Conservation (phyloP, 1,140 invertebrate genomes). For the Lucilia sericata region DNA sequence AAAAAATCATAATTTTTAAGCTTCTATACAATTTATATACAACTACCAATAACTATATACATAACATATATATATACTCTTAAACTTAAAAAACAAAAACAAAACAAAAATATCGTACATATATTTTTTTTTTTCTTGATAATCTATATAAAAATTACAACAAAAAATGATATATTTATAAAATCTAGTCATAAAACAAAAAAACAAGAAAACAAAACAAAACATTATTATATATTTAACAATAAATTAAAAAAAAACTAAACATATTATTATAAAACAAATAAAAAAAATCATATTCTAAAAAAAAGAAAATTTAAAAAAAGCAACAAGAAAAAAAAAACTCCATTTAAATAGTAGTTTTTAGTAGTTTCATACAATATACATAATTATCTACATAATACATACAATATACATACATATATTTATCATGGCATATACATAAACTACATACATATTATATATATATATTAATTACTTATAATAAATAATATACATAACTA, state of each 20-base stretch:
- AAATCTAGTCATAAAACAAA: slow-evolving; percentile 43
- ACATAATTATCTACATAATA: not conserved
- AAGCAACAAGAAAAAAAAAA: not conserved
- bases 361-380: slow-evolving; percentile 28
- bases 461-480: slow-evolving; percentile 21
- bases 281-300: slow-evolving; percentile 34
- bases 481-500: slow-evolving; percentile 27
- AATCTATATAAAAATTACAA: slow-evolving; percentile 19
- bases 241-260: not conserved
- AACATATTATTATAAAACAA: slow-evolving; percentile 31
- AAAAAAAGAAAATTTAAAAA: slow-evolving; percentile 1
- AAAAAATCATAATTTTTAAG: slow-evolving; percentile 36
- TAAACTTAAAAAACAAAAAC: not conserved
- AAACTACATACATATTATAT: slow-evolving; percentile 25
- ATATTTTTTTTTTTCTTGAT: slow-evolving; percentile 38
- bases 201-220: no score
- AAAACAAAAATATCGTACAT: slow-evolving; percentile 31
- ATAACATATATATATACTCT: slow-evolving; percentile 31
- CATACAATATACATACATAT: slow-evolving; percentile 38
- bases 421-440: slow-evolving; percentile 43
- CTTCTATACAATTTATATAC: slow-evolving; percentile 25
- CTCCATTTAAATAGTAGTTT: slow-evolving; percentile 34
- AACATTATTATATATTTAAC: slow-evolving; percentile 17
- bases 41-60: not conserved
- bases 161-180: slow-evolving; percentile 43